These are phyloP conservation scores for Leptopilina drosophilae DNA, from an alignment of 2,888 invertebrate species.

Conservation along the genomic window DNA sequence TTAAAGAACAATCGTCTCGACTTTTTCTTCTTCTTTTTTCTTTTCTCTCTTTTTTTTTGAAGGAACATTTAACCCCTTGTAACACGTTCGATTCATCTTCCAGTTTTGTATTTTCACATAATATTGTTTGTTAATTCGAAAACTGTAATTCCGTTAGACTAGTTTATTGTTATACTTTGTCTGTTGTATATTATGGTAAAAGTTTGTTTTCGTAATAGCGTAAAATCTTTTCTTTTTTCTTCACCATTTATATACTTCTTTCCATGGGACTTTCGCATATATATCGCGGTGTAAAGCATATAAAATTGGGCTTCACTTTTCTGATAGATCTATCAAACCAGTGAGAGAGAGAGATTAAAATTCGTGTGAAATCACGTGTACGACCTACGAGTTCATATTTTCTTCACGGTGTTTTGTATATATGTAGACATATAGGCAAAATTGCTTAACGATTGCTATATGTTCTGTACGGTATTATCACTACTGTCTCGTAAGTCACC, in stretches of 20 bases:
- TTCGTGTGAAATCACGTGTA: conserved; percentile 53
- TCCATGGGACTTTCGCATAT: conserved; percentile 44
- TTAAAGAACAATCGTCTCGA: neutral
- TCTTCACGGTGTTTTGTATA: neutral
- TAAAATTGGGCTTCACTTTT: conserved; percentile 55
- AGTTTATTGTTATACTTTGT: neutral
- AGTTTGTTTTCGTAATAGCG: conserved; percentile 9
- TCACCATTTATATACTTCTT: neutral
- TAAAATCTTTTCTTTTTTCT: neutral
- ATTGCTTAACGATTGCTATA: conserved; percentile 54
- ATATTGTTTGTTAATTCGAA: conserved; percentile 33
- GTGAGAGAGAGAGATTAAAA: conserved; percentile 48
- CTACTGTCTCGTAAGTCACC: conserved; percentile 54
- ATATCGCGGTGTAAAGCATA: conserved; percentile 45
- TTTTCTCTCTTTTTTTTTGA: neutral
- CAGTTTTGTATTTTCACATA: neutral
- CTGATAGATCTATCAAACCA: conserved; percentile 53
- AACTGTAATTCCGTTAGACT: conserved; percentile 12
- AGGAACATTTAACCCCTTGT: conserved; percentile 8
- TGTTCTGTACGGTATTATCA: conserved; percentile 53
- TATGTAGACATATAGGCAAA: neutral
- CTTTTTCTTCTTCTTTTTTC: neutral
- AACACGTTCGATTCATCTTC: neutral
- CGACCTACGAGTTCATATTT: conserved; percentile 57
- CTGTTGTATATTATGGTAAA: neutral